Evolutionary conservation across 2,797 vertebrate species (phyloP).

Genomic region (Danionella dracula): DNA sequence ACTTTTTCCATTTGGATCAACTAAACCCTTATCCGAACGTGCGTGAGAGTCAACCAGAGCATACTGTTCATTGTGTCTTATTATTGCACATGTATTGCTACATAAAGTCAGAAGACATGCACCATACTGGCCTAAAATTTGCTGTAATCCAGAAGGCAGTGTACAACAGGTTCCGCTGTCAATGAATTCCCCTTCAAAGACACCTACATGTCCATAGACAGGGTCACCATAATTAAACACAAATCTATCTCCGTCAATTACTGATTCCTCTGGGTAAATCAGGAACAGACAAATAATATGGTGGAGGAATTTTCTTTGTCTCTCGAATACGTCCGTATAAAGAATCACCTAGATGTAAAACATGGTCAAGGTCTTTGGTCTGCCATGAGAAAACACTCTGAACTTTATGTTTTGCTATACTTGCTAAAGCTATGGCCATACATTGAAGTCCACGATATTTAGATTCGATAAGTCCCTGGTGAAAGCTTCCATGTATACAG

Average conservation of each 20-base stretch:
- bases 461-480: background rate
- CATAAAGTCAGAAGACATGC: background rate
- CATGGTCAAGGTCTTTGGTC: background rate
- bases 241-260: background rate
- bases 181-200: background rate
- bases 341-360: background rate
- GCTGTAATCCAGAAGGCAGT: background rate
- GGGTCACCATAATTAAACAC: background rate
- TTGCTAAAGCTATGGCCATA: background rate
- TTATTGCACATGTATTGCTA: background rate
- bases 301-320: rapidly evolving
- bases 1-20: background rate
- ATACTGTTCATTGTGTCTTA: background rate
- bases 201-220: background rate
- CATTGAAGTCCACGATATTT: background rate
- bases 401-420: background rate
- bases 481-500: background rate
- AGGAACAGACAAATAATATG: background rate
- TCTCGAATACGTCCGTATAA: background rate
- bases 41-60: background rate
- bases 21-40: background rate
- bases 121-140: background rate
- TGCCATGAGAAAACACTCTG: background rate
- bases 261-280: background rate
- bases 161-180: background rate